These are phyloP conservation scores for Poicephalus gulielmi DNA, from an alignment of 2,113 vertebrate species.

Conservation along the genomic window DNA sequence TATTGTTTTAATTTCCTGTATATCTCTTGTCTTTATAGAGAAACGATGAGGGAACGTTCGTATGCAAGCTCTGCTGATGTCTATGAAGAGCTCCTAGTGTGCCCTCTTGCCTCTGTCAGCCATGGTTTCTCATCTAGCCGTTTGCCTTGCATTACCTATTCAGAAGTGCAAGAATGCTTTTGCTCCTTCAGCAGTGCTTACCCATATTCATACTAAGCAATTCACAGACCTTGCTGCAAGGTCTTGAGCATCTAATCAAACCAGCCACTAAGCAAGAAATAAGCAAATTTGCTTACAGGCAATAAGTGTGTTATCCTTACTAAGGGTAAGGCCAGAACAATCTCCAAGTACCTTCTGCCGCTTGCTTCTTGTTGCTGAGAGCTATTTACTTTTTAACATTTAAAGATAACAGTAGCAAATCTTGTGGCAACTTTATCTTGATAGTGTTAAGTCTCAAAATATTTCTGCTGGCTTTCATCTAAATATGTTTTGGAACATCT, in stretches of 20 bases:
- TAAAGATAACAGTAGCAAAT: background rate
- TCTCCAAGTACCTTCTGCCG: background rate
- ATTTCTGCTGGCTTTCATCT: slow-evolving; percentile 9
- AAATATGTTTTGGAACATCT: slow-evolving; percentile 8
- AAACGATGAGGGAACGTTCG: background rate
- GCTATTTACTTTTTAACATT: background rate
- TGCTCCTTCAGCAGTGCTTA: background rate
- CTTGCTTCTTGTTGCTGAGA: background rate
- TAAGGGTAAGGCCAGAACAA: background rate
- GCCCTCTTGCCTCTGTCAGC: background rate
- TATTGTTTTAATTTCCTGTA: background rate
- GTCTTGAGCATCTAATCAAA: background rate
- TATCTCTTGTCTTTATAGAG: background rate
- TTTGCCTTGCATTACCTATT: background rate
- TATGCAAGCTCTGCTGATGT: background rate
- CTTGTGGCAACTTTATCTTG: background rate
- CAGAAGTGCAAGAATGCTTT: background rate
- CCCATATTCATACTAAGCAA: background rate
- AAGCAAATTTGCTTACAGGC: background rate
- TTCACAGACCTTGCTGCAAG: background rate
- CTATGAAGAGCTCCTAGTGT: background rate
- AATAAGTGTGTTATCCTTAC: background rate
- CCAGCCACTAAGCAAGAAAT: background rate
- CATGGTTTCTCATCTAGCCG: background rate
- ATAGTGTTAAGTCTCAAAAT: background rate